Evolutionary conservation across 2,113 vertebrate genomes (phyloP), one percentile per base, ranked within the genome.

Genomic region (Myanophis thanlyinensis): DNA sequence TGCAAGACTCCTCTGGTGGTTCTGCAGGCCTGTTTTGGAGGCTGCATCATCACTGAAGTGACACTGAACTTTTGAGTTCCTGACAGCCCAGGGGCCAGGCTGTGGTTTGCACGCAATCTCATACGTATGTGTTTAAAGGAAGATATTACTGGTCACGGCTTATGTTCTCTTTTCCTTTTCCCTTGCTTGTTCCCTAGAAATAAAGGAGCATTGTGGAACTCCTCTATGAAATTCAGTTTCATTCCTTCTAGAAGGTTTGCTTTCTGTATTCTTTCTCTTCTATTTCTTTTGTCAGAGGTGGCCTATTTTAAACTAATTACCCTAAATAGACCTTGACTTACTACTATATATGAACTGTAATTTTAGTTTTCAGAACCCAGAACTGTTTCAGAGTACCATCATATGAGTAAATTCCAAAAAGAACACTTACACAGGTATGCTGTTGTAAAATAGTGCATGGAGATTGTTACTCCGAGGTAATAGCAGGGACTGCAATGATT

Each of bases 31-130:
- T 97, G 91, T 91, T 44, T 96, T 18, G 3, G 90, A 12, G 2
- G 88, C 93, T 89, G 95, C 91, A 27, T 95, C 95, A 94, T 0
- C n/a, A 67, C 48, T 90, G 49, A 91, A 93, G 94, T 95, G 94
- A 94, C 44, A 8, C 23, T 56, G 93, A 93, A 93, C 94, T 95
- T 92, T 46, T 18, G 93, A 90, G 92, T 95, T 94, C 91, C 94
- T 90, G 53, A 25, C 89, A 27, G 91, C 46, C 44, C 10, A 52
- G 84, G 93, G 93, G 80, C 91, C 30, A 80, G 47, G 62, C 92
- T 93, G 85, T 91, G 95, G 95, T 27, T 93, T 73, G 86, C 22
- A 3, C 15, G 0, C 52, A 52, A 51, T 80, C 89, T n/a, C n/a
- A n/a, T n/a, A n/a, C n/a, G 1, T 22, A 0, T 22, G 0, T 0